Percentiles rank a stretch among this genome's conserved stretches.
Conservation (phyloP, 2,797 vertebrate species). For the Chiroxiphia lanceolata region DNA sequence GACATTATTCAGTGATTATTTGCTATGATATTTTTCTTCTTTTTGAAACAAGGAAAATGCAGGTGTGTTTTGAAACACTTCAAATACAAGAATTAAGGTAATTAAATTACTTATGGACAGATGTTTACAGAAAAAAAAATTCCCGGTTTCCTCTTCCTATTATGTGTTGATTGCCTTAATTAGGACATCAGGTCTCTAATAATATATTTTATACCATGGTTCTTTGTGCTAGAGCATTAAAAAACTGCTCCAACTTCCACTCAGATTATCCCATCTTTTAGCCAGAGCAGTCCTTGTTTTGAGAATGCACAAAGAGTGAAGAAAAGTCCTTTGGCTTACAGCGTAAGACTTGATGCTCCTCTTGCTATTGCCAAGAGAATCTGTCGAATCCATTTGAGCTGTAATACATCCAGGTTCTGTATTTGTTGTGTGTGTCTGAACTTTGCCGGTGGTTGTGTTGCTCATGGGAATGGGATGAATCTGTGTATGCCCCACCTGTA, state of each 20-base stretch:
- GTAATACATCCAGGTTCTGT: not conserved
- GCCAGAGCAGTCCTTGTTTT: not conserved
- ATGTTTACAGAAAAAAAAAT: not conserved
- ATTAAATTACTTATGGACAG: rapidly evolving
- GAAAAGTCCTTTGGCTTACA: not conserved
- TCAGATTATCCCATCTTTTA: not conserved
- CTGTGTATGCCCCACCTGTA: not conserved
- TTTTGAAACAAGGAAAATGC: not conserved
- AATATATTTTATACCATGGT: not conserved
- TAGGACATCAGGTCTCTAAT: not conserved
- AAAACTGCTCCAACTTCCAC: not conserved
- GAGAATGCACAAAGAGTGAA: not conserved
- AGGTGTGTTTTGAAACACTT: not conserved
- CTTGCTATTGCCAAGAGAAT: not conserved
- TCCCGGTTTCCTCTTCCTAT: not conserved
- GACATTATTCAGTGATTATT: not conserved
- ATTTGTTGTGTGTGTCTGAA: not conserved
- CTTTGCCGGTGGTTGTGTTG: not conserved
- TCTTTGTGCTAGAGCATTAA: not conserved
- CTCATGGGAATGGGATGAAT: not conserved
- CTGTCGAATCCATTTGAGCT: not conserved
- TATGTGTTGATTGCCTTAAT: not conserved
- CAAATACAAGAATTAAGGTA: not conserved
- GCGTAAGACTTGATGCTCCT: not conserved
- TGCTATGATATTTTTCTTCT: not conserved